phyloP scores from a whole-genome alignment of 2,797 vertebrate genomes.

The Anguilla pacifica region DNA sequence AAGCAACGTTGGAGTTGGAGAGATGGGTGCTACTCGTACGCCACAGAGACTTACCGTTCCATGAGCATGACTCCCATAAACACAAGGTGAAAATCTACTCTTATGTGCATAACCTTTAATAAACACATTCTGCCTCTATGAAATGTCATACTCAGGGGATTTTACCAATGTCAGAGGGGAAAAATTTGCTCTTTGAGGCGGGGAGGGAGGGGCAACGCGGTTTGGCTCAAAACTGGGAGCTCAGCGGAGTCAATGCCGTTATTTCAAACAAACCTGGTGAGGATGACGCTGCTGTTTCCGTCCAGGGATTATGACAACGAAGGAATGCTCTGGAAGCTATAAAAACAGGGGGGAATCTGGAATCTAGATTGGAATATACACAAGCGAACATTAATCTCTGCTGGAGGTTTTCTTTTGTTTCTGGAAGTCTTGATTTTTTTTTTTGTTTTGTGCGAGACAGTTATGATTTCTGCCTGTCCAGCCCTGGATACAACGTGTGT shows the following conservation, averaged over 20 bases:
- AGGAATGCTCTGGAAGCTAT: constrained; percentile 67
- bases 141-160: constrained; percentile 68
- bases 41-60: not conserved
- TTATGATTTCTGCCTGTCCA: constrained; percentile 58
- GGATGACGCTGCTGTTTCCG: constrained; percentile 68
- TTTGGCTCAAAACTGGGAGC: constrained; percentile 23
- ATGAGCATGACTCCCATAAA: constrained; percentile 43
- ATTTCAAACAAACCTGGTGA: constrained; percentile 48
- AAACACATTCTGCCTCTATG: constrained; percentile 71
- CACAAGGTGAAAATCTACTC: constrained; percentile 62
- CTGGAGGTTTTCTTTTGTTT: constrained; percentile 65
- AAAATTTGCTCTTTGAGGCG: constrained; percentile 58
- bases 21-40: not conserved
- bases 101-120: constrained; percentile 72
- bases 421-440: constrained; percentile 41
- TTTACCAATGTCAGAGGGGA: constrained; percentile 64
- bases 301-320: constrained; percentile 64
- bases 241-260: constrained; percentile 14
- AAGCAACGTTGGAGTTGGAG: not conserved
- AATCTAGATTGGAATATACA: constrained; percentile 72
- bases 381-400: constrained; percentile 66
- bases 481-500: constrained; percentile 47
- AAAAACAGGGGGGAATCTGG: constrained; percentile 66
- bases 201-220: constrained; percentile 54
- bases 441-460: constrained; percentile 19